Percentiles rank a stretch among this genome's conserved stretches.
These are phyloP conservation scores for Caenorhabditis latens DNA, from an alignment of 1,140 invertebrate species.

Conservation along the genomic window DNA sequence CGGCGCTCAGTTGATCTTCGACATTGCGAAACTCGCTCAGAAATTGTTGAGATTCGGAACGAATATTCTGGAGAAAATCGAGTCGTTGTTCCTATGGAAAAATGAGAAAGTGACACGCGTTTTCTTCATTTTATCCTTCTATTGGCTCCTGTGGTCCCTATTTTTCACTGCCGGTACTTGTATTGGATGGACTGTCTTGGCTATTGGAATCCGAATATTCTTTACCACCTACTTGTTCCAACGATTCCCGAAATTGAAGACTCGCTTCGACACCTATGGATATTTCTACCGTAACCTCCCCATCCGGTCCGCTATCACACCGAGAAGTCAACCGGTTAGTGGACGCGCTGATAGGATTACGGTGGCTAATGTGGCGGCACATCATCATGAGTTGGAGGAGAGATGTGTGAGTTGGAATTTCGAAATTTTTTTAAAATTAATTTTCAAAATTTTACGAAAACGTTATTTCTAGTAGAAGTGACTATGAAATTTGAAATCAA, in stretches of 20 bases:
- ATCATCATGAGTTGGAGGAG: constrained; percentile 28
- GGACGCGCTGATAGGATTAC: background rate
- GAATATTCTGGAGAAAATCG: constrained; percentile 71
- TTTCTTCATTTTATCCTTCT: constrained; percentile 64
- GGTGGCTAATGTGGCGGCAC: background rate
- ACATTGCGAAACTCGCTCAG: constrained; percentile 71
- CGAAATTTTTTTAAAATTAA: too few relatives aligned
- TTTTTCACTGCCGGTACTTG: constrained; percentile 59
- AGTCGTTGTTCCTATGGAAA: constrained; percentile 71
- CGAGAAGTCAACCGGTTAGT: constrained; percentile 18
- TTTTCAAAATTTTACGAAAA: too few relatives aligned
- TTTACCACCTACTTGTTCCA: constrained; percentile 73
- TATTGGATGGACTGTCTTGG: constrained; percentile 63
- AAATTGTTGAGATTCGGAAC: constrained; percentile 68
- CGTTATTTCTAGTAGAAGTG: too few relatives aligned
- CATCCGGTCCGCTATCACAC: background rate
- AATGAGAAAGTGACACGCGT: constrained; percentile 21
- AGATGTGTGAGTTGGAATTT: background rate
- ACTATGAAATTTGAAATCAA: too few relatives aligned
- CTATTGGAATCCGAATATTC: constrained; percentile 70
- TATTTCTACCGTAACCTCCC: constrained; percentile 73
- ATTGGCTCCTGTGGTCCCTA: constrained; percentile 60
- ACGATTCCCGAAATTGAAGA: constrained; percentile 69
- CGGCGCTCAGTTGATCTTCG: constrained; percentile 73
- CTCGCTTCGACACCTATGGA: constrained; percentile 70